Conservation (phyloP, 2,113 vertebrate species). For the Notarius quadriscutis region DNA sequence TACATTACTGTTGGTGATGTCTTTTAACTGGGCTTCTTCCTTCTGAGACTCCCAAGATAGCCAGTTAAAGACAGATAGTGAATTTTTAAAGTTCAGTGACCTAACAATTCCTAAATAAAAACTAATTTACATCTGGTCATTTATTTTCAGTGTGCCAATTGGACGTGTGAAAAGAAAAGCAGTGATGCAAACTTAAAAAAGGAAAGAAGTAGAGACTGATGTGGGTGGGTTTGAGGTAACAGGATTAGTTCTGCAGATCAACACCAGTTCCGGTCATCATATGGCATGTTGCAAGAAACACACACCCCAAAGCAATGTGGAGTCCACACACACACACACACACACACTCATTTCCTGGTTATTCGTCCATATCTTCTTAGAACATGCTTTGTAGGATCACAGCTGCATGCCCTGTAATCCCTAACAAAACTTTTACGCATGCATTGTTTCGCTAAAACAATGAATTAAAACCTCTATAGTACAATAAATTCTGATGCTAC, state of each 20-base stretch:
- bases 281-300: constrained; percentile 49
- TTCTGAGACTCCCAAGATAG: background rate
- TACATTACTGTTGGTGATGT: background rate
- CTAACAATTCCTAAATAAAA: background rate
- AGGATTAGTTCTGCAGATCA: constrained; percentile 53
- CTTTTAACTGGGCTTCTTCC: background rate
- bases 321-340: constrained; percentile 9
- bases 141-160: background rate
- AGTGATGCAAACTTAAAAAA: constrained; percentile 11
- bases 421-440: constrained; percentile 10
- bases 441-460: background rate
- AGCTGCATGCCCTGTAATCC: background rate
- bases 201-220: background rate
- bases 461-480: background rate
- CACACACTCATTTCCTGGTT: constrained; percentile 32
- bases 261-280: constrained; percentile 30
- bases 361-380: constrained; percentile 33
- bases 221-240: constrained; percentile 40
- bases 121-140: background rate
- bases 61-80: background rate
- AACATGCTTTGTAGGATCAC: background rate
- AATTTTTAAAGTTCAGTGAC: background rate
- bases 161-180: constrained; percentile 3
- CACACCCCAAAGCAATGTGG: constrained; percentile 29
- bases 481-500: background rate